Evolutionary conservation across 2,888 invertebrate species (phyloP).

Genomic region (Synanthedon tipuliformis): DNA sequence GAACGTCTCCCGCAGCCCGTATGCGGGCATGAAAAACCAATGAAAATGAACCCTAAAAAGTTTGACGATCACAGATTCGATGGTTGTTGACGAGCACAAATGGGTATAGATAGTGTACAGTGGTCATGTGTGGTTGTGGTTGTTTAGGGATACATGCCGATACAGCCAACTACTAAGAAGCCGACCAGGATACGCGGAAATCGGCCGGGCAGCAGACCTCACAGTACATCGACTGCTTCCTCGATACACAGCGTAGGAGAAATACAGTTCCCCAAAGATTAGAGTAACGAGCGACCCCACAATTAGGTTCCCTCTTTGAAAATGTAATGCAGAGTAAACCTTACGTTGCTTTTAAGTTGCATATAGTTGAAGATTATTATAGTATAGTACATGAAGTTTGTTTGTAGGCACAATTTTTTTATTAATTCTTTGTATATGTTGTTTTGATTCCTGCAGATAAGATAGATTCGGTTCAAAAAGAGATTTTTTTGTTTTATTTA

Average conservation of each 20-base stretch:
- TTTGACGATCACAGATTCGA: neutral
- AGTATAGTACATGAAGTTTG: too few relatives aligned
- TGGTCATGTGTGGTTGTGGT: neutral
- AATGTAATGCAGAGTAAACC: neutral
- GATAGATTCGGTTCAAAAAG: neutral
- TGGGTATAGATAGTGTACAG: neutral
- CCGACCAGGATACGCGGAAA: conserved; percentile 1
- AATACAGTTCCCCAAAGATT: neutral
- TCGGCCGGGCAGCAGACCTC: conserved; percentile 7
- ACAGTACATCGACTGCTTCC: conserved; percentile 14
- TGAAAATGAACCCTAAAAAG: neutral
- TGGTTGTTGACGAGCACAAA: neutral
- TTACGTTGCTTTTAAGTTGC: neutral
- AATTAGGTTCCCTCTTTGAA: conserved; percentile 16
- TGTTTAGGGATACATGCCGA: conserved; percentile 28
- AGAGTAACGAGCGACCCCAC: conserved; percentile 30
- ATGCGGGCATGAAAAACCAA: too few relatives aligned
- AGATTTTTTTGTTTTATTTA: too few relatives aligned
- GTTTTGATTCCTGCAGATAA: too few relatives aligned
- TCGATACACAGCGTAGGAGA: conserved; percentile 1
- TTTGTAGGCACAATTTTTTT: too few relatives aligned
- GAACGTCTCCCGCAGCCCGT: too few relatives aligned
- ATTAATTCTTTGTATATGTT: too few relatives aligned
- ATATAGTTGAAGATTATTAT: too few relatives aligned
- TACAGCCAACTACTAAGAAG: conserved; percentile 11